Conservation (phyloP, 2,797 vertebrate species). For the Heterohyrax brucei region DNA sequence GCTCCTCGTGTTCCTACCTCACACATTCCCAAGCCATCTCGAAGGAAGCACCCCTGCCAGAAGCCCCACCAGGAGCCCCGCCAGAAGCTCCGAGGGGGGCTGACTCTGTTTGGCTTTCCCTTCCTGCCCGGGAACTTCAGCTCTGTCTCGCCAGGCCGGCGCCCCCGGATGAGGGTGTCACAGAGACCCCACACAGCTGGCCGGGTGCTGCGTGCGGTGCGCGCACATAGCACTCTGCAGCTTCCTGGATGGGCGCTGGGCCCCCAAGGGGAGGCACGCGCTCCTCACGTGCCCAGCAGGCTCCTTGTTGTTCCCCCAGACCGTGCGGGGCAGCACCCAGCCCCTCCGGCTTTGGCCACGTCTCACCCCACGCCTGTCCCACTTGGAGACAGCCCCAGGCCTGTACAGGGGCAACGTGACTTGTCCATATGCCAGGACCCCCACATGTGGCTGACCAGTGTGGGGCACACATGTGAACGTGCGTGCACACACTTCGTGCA, state of each 20-base stretch:
- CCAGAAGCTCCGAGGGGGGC: slow-evolving; percentile 64
- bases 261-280: not conserved
- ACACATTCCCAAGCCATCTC: slow-evolving; percentile 69
- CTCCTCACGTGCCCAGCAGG: not conserved
- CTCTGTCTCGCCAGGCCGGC: slow-evolving; percentile 57
- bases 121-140: slow-evolving; percentile 75
- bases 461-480: fast-evolving
- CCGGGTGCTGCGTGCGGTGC: not conserved
- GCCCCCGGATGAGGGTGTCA: slow-evolving; percentile 33
- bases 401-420: fast-evolving
- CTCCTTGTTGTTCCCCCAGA: not conserved
- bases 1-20: slow-evolving; percentile 61
- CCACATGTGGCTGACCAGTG: not conserved
- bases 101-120: slow-evolving; percentile 78
- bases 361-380: not conserved
- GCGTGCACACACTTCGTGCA: fast-evolving
- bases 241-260: not conserved
- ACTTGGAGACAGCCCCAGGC: not conserved
- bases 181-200: slow-evolving; percentile 58
- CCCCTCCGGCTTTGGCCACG: not conserved
- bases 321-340: not conserved
- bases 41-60: slow-evolving; percentile 65
- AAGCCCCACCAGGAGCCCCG: slow-evolving; percentile 70
- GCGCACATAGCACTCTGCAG: not conserved
- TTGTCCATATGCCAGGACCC: not conserved